These are phyloP conservation scores for Siniperca chuatsi DNA, from an alignment of 2,113 vertebrate species.

Conservation along the genomic window DNA sequence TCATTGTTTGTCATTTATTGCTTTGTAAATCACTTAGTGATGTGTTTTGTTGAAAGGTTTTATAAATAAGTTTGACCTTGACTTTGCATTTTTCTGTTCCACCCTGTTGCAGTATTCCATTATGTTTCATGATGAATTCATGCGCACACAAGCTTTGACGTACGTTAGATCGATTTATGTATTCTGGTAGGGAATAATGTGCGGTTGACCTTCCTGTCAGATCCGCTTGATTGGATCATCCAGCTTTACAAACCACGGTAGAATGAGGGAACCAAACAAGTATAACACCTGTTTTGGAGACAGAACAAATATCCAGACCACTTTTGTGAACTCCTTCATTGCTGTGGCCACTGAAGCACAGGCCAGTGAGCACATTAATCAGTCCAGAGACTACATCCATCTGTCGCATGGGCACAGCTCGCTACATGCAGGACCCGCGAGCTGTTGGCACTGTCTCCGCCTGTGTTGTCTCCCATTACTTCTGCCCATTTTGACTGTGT, in stretches of 20 bases:
- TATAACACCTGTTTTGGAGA: slow-evolving; percentile 80
- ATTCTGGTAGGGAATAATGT: slow-evolving; percentile 42
- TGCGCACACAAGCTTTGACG: slow-evolving; percentile 43
- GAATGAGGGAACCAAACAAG: slow-evolving; percentile 70
- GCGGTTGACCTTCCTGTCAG: slow-evolving; percentile 64
- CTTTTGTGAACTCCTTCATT: slow-evolving; percentile 70
- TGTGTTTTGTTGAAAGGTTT: slow-evolving; percentile 42
- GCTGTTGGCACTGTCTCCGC: slow-evolving; percentile 75
- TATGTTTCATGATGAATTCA: slow-evolving; percentile 59
- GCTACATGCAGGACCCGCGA: slow-evolving; percentile 60
- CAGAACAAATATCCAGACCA: slow-evolving; percentile 69
- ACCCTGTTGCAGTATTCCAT: slow-evolving; percentile 36
- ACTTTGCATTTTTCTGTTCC: slow-evolving; percentile 36
- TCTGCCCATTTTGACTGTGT: slow-evolving; percentile 75
- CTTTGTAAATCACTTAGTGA: slow-evolving; percentile 49
- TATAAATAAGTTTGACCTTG: slow-evolving; percentile 65
- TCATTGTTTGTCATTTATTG: slow-evolving; percentile 38
- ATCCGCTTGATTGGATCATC: slow-evolving; percentile 54
- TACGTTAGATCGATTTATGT: slow-evolving; percentile 51
- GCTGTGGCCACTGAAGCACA: slow-evolving; percentile 64
- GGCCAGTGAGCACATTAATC: slow-evolving; percentile 82
- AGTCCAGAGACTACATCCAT: slow-evolving; percentile 83
- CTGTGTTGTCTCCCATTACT: slow-evolving; percentile 77
- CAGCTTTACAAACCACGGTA: slow-evolving; percentile 48
- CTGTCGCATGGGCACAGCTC: slow-evolving; percentile 78